A percentile compares a stretch with the other conserved stretches of the same genome.
phyloP scores from a whole-genome alignment of 2,113 vertebrate genomes.

The Elaphurus davidianus region DNA sequence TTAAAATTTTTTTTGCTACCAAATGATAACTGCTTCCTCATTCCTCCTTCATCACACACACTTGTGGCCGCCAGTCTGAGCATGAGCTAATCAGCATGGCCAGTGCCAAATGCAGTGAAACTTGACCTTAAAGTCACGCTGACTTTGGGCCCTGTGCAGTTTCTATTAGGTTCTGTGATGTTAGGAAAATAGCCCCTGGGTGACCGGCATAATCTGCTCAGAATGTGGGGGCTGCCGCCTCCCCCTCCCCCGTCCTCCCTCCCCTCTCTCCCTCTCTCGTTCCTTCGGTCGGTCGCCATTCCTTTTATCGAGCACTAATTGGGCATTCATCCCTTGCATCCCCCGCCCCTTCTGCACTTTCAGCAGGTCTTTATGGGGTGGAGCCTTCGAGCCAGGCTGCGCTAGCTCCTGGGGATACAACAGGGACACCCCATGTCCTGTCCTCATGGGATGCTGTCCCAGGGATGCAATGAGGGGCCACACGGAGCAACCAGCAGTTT shows the following conservation, averaged over 20 bases:
- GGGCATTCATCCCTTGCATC: neutral
- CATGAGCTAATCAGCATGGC: neutral
- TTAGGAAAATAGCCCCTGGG: neutral
- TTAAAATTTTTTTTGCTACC: neutral
- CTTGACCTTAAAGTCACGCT: neutral
- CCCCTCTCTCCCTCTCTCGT: neutral
- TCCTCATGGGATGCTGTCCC: too few relatives aligned
- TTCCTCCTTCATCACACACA: slow-evolving; percentile 8
- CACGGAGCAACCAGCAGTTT: fast-evolving
- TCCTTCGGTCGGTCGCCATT: fast-evolving
- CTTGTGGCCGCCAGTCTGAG: neutral
- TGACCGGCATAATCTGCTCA: neutral
- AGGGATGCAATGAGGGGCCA: neutral
- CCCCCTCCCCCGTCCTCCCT: neutral
- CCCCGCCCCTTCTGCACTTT: too few relatives aligned
- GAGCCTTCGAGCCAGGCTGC: neutral
- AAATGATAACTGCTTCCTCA: neutral
- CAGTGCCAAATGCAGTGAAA: neutral
- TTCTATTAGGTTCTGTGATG: neutral
- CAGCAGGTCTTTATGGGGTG: neutral
- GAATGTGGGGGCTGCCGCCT: neutral
- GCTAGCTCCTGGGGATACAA: neutral
- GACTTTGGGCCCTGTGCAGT: neutral
- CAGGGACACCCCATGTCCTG: neutral
- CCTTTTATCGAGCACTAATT: neutral